Conservation (phyloP, 1,140 invertebrate species). For the Drosophila repleta region DNA sequence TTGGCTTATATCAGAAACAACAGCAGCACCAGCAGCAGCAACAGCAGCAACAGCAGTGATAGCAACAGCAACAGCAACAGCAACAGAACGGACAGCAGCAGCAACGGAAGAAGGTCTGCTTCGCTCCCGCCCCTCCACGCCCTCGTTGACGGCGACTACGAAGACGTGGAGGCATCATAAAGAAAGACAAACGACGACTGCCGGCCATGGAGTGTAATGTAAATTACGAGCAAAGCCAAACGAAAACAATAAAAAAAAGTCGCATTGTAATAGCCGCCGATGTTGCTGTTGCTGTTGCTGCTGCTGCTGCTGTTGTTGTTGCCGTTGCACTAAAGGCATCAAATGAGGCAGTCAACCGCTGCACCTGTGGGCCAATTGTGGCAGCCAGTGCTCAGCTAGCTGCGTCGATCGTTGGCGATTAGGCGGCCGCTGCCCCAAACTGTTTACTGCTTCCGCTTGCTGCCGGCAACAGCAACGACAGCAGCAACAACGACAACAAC, state of each 20-base stretch:
- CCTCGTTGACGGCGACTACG: background rate
- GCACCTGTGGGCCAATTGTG: conserved; percentile 51
- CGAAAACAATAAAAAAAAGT: conserved; percentile 72
- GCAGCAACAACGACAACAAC: conserved; percentile 15
- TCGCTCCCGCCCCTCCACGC: background rate
- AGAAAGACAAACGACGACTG: conserved; percentile 69
- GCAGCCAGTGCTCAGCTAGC: conserved; percentile 2
- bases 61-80: conserved; percentile 28
- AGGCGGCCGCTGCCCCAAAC: conserved; percentile 52
- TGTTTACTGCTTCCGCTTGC: conserved; percentile 72
- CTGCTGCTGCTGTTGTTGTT: conserved; percentile 39
- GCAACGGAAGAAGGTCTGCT: conserved; percentile 46
- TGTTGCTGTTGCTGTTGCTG: conserved; percentile 4
- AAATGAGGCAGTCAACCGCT: conserved; percentile 56
- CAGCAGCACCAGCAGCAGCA: conserved; percentile 27
- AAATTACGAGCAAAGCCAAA: conserved; percentile 70
- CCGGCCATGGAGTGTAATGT: conserved; percentile 61
- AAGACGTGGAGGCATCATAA: conserved; percentile 53
- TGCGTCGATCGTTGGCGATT: conserved; percentile 54
- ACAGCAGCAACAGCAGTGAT: background rate
- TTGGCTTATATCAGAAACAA: conserved; percentile 51
- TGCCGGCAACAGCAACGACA: conserved; percentile 11
- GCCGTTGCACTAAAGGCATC: conserved; percentile 39
- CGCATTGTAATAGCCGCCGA: conserved; percentile 47
- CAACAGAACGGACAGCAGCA: conserved; percentile 4